Base-by-base conservation (phyloP, 2,113 vertebrate genomes). In the Coptodon rendalli region DNA sequence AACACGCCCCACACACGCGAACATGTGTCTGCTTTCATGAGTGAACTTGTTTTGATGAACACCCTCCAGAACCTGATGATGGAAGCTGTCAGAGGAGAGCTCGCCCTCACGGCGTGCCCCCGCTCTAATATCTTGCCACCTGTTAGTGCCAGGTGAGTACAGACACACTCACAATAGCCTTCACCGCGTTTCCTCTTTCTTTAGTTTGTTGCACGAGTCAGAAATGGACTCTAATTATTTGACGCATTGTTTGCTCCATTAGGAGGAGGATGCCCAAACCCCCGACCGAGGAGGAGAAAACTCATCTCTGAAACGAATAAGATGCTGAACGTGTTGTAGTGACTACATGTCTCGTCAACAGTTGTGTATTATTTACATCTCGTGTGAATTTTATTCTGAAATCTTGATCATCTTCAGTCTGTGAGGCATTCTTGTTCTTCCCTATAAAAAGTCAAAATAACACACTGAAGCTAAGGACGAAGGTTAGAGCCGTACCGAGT, bases 11-110 rank as follows among this genome's bases (percentile, higher is more conserved):
- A 54, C 84, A 91, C 61, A 19, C 43, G 57, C 43, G 45, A 96
- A 11, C 79, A 59, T 2, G 97, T 96, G 92, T 94, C 97, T 16
- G 94, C 94, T 0, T 95, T 95, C 66, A 93, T 98, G 56, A 86
- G 91, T 63, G 97, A 98, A 87, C 92, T 91, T 11, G 79, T 99
- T 89, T 95, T 99, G 86, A 94, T 97, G 82, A 98, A 98, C 93
- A 97, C 95, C 1, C 87, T 99, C 76, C 97, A 96, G 95, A 99
- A 99, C 93, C 95, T 99, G 91, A 94, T 99, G 95, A 96, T 94
- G 0, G 98, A 99, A 95, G 97, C 97, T 43, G 97, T 96, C 92
- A 93, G 90, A 50, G 98, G 97, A 52, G 97, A 99, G 83, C 96
- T 99, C 86, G 92, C 96, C 48, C 96, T 98, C 48, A 98, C 97